These are phyloP conservation scores for Andrena marginata DNA, from an alignment of 2,888 invertebrate species.

Conservation along the genomic window DNA sequence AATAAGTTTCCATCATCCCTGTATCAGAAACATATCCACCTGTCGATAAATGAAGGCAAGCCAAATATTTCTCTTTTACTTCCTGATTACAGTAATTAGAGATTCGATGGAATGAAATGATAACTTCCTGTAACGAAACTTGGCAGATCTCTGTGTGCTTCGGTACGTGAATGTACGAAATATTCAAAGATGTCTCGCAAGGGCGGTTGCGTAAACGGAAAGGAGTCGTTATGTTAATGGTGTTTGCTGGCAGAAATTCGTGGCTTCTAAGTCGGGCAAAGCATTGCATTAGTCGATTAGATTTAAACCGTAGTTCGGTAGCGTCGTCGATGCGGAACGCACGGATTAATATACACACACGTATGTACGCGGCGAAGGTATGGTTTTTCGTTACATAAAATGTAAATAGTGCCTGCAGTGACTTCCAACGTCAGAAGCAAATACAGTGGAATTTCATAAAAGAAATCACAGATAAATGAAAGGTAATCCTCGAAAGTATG, in stretches of 20 bases:
- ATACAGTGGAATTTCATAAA: no score
- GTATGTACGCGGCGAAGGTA: background rate
- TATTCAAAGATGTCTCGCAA: background rate
- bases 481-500: background rate
- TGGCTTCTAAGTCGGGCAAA: background rate
- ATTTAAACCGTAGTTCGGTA: slow-evolving; percentile 16
- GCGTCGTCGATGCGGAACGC: background rate
- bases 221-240: slow-evolving; percentile 19
- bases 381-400: background rate
- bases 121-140: background rate
- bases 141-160: background rate
- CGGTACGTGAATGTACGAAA: background rate
- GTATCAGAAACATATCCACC: no score
- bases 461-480: background rate
- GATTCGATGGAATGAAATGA: background rate
- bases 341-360: no score
- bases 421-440: no score
- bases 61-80: background rate
- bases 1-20: no score
- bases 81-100: no score
- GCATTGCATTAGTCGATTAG: slow-evolving; percentile 20
- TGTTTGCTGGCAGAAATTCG: slow-evolving; percentile 21
- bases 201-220: background rate
- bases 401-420: no score
- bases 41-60: background rate